These are phyloP conservation scores for Leptinotarsa undecemlineata DNA, from an alignment of 1,140 invertebrate genomes.

Conservation along the genomic window DNA sequence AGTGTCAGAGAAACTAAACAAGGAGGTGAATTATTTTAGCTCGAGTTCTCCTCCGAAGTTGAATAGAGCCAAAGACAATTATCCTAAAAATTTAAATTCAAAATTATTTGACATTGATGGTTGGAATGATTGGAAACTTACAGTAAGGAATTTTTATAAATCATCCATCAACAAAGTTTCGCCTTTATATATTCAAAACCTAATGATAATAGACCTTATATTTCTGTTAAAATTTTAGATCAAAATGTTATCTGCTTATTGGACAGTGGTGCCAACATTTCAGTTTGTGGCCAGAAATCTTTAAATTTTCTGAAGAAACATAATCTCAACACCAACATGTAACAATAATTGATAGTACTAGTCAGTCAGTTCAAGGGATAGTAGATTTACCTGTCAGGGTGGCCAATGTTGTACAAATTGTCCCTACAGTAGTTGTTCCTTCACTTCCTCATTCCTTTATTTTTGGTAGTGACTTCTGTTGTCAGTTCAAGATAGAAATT, in stretches of 20 bases:
- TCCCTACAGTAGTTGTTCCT: not conserved
- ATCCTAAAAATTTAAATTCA: not conserved
- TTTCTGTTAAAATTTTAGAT: not conserved
- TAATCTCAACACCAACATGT: not conserved
- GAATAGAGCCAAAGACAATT: not conserved
- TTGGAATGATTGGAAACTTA: not conserved
- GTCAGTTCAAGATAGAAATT: not conserved
- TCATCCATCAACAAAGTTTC: not conserved
- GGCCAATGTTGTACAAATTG: not conserved
- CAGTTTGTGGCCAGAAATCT: not conserved
- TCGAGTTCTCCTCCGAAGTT: not conserved
- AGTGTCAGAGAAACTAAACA: too few species aligned
- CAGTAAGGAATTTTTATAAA: too few species aligned
- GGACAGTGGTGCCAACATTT: conserved; percentile 3
- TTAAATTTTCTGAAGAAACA: not conserved
- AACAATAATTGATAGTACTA: not conserved
- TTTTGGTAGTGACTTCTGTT: conserved; percentile 1
- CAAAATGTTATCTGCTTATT: not conserved
- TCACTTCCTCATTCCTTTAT: not conserved
- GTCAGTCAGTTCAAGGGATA: not conserved
- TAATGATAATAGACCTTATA: conserved; percentile 2
- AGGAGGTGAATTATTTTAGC: too few species aligned
- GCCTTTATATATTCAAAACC: not conserved
- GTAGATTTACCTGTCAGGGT: conserved; percentile 5
- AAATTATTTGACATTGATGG: not conserved